Evolutionary conservation across 2,888 invertebrate genomes (phyloP), one percentile per base, ranked within the genome.

Genomic region (Lasiommata megera): DNA sequence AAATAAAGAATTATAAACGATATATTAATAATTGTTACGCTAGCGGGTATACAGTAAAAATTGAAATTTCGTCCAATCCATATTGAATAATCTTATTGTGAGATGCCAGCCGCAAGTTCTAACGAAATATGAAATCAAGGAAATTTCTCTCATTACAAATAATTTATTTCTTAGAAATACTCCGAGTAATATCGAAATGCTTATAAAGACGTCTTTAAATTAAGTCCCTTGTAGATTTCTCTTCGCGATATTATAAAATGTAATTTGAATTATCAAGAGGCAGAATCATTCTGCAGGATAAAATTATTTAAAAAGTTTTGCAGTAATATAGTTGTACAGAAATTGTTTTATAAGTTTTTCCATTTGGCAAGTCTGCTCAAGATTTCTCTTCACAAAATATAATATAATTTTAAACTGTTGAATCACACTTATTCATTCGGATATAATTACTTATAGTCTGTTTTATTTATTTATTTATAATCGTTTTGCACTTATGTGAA

Each of bases 151-250:
- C 3, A 28, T 44, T 44, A 23, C 12, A 44, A 44, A 44, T 44
- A 44, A 41, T 18, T 41, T 41, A 41, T 41, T 41, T 41, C 23
- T 23, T 23, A 41, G 41, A 41, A 41, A 12, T 28, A 28, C 28
- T 29, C 28, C 44, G 8, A 44, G 44, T 14, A 28, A 44, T 28
- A 44, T 44, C 28, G 44, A 44, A 12, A 41, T 41, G n/a, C 40
- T 28, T 14, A 44, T 29, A 44, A 29, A 44, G 44, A 44, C 28
- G 14, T 29, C 28, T 44, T 3, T 12, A 29, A 44, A 44, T 29
- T 44, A 44, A 44, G 28, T 44, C 44, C 44, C 28, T 14, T 14
- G 18, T 23, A 44, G 28, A 44, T 44, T 44, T 28, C 23, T 17
- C 16, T 11, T 6, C 43, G 12, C 43, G 23, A 28, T 43, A 43